Conservation (phyloP, 1,140 invertebrate species). For the Bombus difficillimus region DNA sequence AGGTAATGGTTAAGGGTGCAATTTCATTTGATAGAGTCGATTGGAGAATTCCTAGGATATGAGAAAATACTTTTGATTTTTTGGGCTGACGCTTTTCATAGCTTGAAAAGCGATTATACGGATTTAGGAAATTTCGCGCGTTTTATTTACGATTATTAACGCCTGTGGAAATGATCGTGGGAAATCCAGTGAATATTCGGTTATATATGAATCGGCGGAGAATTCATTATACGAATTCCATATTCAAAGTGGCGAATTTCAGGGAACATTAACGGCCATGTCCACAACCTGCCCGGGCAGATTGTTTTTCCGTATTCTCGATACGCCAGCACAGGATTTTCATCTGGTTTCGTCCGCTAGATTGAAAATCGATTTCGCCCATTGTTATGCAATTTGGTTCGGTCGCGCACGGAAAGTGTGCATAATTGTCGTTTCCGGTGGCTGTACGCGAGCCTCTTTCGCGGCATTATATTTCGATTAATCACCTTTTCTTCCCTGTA, state of each 20-base stretch:
- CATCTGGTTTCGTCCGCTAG: background rate
- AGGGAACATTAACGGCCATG: slow-evolving; percentile 26
- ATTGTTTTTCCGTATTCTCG: slow-evolving; percentile 11
- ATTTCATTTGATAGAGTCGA: too few species aligned
- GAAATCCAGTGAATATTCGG: background rate
- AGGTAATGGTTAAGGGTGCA: too few species aligned
- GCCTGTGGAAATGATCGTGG: background rate
- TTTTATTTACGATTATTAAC: background rate
- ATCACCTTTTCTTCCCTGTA: background rate
- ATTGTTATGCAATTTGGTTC: slow-evolving; percentile 30
- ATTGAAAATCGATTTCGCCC: slow-evolving; percentile 26
- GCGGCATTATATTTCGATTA: slow-evolving; percentile 18
- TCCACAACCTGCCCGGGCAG: background rate
- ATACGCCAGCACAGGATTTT: background rate
- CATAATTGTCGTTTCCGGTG: slow-evolving; percentile 24
- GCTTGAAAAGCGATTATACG: background rate
- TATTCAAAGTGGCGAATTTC: background rate
- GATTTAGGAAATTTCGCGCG: background rate
- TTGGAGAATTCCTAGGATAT: too few species aligned
- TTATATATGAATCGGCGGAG: background rate
- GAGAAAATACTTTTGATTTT: too few species aligned
- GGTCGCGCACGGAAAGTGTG: background rate
- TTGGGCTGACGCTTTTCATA: too few species aligned
- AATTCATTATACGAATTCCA: background rate
- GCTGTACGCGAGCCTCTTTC: background rate